Percentiles rank a stretch among this genome's conserved stretches.
These are phyloP conservation scores for Pristionchus entomophagus DNA, from an alignment of 2,888 invertebrate species.

Conservation along the genomic window DNA sequence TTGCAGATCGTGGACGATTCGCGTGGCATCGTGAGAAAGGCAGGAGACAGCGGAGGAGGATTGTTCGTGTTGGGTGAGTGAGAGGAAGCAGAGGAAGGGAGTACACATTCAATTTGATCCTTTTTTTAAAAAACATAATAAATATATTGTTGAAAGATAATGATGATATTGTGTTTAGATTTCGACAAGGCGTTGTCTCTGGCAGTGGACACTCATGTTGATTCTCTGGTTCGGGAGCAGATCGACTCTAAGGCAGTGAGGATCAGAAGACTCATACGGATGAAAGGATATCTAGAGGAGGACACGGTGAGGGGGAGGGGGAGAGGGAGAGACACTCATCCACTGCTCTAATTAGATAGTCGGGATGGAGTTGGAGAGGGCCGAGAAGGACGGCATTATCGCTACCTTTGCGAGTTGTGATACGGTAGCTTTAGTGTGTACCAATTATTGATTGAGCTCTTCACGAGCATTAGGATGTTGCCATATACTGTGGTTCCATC, in stretches of 20 bases:
- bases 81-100: too few relatives aligned
- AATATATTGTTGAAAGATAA: too few relatives aligned
- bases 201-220: slow-evolving; percentile 85
- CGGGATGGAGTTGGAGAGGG: not conserved
- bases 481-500: too few relatives aligned
- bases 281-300: slow-evolving; percentile 89
- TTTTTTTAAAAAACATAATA: not conserved
- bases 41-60: slow-evolving; percentile 89
- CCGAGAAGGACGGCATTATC: too few relatives aligned
- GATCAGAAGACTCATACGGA: slow-evolving; percentile 86
- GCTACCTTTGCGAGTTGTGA: too few relatives aligned
- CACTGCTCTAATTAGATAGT: too few relatives aligned
- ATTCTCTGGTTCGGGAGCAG: slow-evolving; percentile 88
- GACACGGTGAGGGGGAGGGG: slow-evolving; percentile 76
- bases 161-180: slow-evolving; percentile 72
- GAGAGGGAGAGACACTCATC: not conserved
- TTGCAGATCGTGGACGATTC: slow-evolving; percentile 82
- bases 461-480: too few relatives aligned
- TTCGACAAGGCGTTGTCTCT: slow-evolving; percentile 83
- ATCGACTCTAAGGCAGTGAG: slow-evolving; percentile 83
- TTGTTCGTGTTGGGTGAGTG: slow-evolving; percentile 84
- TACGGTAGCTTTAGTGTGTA: too few relatives aligned
- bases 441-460: too few relatives aligned
- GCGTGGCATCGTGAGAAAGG: slow-evolving; percentile 84
- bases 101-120: not conserved